Conservation (phyloP, 2,113 vertebrate species). For the Orientallactaga bullata region DNA sequence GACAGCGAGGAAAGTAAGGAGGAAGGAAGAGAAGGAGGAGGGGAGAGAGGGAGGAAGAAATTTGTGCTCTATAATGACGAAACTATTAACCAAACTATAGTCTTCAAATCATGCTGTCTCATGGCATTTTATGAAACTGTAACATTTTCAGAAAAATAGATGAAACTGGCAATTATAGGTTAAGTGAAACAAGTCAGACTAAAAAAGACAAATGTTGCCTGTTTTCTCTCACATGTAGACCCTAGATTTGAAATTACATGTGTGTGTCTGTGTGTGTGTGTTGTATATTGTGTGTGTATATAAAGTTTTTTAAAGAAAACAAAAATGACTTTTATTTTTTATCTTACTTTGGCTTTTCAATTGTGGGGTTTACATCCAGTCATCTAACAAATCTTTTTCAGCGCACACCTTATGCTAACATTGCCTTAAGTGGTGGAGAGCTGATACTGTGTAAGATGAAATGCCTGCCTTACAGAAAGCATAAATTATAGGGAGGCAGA, state of each 20-base stretch:
- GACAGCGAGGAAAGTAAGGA: too few relatives aligned
- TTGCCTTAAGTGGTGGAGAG: background rate
- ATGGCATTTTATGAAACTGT: background rate
- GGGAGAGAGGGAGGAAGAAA: background rate
- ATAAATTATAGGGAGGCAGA: background rate
- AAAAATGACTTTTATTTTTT: background rate
- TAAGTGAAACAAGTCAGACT: background rate
- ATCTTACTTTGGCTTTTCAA: background rate
- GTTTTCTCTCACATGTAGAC: background rate
- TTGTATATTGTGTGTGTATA: too few relatives aligned
- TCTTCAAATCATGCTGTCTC: background rate
- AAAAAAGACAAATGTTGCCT: background rate
- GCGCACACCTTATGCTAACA: background rate
- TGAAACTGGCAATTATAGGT: background rate
- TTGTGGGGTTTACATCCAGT: background rate
- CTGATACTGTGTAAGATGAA: background rate
- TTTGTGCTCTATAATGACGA: constrained; percentile 32
- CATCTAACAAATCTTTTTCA: constrained; percentile 30
- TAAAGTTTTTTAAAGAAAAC: background rate
- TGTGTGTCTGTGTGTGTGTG: background rate
- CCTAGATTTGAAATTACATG: background rate
- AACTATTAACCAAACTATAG: background rate
- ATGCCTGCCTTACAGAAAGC: background rate
- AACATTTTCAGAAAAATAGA: background rate
- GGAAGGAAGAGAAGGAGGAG: too few relatives aligned